phyloP scores from a whole-genome alignment of 2,888 invertebrate species.

The Xestoiulus laeticollis region DNA sequence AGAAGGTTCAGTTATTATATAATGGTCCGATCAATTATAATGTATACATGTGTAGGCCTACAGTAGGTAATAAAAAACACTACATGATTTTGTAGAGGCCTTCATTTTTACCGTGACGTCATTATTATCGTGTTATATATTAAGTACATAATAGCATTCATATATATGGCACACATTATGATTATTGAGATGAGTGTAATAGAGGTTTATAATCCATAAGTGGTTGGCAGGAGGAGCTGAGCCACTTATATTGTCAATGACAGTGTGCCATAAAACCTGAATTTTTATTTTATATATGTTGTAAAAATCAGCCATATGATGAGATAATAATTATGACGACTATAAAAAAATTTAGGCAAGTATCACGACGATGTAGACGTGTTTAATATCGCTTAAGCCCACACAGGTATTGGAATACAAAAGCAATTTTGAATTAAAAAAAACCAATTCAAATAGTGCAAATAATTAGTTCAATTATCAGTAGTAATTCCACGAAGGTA shows the following conservation, averaged over 20 bases:
- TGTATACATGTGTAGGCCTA: not conserved
- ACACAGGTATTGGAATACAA: not conserved
- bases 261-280: constrained; percentile 45
- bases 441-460: not conserved
- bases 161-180: constrained; percentile 40
- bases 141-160: constrained; percentile 38
- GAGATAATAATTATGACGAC: constrained; percentile 50
- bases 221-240: constrained; percentile 42
- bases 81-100: not conserved
- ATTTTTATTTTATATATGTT: constrained; percentile 46
- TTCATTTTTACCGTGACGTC: not conserved
- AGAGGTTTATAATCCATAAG: constrained; percentile 46
- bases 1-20: not conserved
- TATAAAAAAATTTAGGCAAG: constrained; percentile 44
- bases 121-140: constrained; percentile 16
- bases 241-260: constrained; percentile 36
- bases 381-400: constrained; percentile 14
- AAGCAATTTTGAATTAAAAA: not conserved
- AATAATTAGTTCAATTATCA: constrained; percentile 35
- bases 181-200: constrained; percentile 34
- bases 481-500: not conserved
- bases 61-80: constrained; percentile 31
- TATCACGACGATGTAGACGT: not conserved
- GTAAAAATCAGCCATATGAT: constrained; percentile 47
- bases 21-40: not conserved